Evolutionary conservation across 2,797 vertebrate species (phyloP), one percentile per base, ranked within the genome.

Genomic region (Echiichthys vipera): DNA sequence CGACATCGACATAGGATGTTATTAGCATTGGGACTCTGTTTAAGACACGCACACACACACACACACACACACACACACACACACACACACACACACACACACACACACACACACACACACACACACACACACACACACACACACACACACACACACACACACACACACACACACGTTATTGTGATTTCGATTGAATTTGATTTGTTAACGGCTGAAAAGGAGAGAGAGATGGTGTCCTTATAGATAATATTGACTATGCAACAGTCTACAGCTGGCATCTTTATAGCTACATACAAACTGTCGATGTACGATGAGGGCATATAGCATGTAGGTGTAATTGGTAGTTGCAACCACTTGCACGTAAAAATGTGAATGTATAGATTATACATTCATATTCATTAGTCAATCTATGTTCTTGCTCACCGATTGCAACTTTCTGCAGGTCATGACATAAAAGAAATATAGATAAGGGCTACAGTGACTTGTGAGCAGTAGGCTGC

Each of bases 91-190:
- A 65, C 43, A 71, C 32, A 37, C 10, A 36, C 7, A 37, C 25
- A 50, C 25, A 29, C 14, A 67, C 58, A 76, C 42, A 59, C 27
- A 34, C 12, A 32, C 10, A 34, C 8, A 40, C 36, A 46, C 42
- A 55, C 27, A 67, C 46, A 76, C 47, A 71, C n/a, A 57, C 8
- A 45, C n/a, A 36, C 12, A 57, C 10, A 36, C 7, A 37, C 25
- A 50, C 25, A 29, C 14, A 67, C 58, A 76, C 42, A 59, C 27
- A 34, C 12, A 32, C 10, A 34, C 8, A 40, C 36, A 46, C 42
- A 55, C 27, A 67, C 46, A 76, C 47, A 71, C n/a, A 57, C 8
- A 45, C n/a, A 36, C 12, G 55, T 78, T 81, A 81, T 15, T 81
- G 18, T 59, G 20, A 59, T 58, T 71, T 43, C 59, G 46, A 78